A percentile compares a stretch with the other conserved stretches of the same genome.
These are phyloP conservation scores for Campopleginae sp. DNA, from an alignment of 2,888 invertebrate genomes.

Conservation along the genomic window DNA sequence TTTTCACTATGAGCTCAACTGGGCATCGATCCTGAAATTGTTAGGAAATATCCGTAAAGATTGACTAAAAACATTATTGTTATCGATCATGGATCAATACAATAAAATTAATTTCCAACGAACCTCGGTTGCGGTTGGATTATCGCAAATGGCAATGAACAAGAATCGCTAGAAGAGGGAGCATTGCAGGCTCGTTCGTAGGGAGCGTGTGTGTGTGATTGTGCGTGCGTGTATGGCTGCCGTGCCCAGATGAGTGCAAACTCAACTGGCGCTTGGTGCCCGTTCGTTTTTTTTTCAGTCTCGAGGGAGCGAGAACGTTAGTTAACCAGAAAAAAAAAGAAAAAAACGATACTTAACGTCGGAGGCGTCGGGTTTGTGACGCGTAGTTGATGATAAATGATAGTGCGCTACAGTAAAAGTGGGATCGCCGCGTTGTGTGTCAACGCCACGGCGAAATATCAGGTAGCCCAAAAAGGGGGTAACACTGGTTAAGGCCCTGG, in stretches of 20 bases:
- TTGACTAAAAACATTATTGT: neutral
- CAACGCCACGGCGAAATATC: constrained; percentile 25
- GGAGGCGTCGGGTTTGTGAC: constrained; percentile 7
- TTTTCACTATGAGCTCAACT: neutral
- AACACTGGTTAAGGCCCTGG: constrained; percentile 15
- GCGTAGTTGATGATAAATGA: constrained; percentile 13
- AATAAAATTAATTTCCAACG: neutral
- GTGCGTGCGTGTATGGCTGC: neutral
- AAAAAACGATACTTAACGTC: constrained; percentile 10
- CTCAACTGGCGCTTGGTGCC: constrained; percentile 23
- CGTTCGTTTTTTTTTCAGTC: constrained; percentile 16
- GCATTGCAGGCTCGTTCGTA: neutral
- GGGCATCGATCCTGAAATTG: neutral
- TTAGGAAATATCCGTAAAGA: neutral
- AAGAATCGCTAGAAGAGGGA: neutral
- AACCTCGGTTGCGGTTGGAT: constrained; percentile 5
- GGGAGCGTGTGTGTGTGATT: neutral
- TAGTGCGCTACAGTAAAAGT: neutral
- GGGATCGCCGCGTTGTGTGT: constrained; percentile 10
- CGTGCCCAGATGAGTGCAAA: constrained; percentile 26
- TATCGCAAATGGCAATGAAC: neutral
- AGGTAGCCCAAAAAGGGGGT: constrained; percentile 25
- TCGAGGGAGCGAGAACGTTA: neutral
- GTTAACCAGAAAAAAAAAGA: constrained; percentile 1
- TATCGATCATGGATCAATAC: neutral